Evolutionary conservation across 1,140 invertebrate genomes (phyloP), one percentile per base, ranked within the genome.

Genomic region (Diploscapter pachys): DNA sequence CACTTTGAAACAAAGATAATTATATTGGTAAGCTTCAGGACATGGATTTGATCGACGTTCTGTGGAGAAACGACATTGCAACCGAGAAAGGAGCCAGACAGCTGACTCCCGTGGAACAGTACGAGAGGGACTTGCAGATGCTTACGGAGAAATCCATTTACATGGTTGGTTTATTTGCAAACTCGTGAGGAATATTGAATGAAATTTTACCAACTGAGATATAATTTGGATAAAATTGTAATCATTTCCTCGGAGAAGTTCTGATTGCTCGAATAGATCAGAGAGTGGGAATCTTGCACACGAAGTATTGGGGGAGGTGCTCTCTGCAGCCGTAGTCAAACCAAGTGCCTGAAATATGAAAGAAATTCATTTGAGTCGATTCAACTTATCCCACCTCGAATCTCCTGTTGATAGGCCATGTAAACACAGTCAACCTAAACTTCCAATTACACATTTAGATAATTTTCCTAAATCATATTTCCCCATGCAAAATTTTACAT

Each of bases 41-140:
- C 71, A 82, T 83, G 57, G 83, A 84, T 55, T 78, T 82, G 48
- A 84, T 84, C 57, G 83, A 84, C 71, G 69, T 80, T 9, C 80
- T 77, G 48, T 84, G 83, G 83, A 75, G 83, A 51, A 63, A 66
- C 9, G 83, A 84, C 69, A 85, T 84, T 63, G 83, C 85, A 6
- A 59, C 61, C 54, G 83, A 84, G 73, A 84, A 84, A 67, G 78
- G 82, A 49, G 48, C 52, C 5, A 6, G 13, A 53, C 52, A 51
- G 51, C n/a, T 69, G 2, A 63, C 49, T 9, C 78, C 76, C 49
- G 51, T 68, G 3, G 70, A 79, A 6, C 78, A 84, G 72, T 84
- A 75, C 72, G 81, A 85, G 55, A 65, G 80, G n/a, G 84, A 85
- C 78, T 70, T 85, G 57, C 83, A 85, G 66, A 68, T 83, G 31